A percentile compares a stretch with the other conserved stretches of the same genome.
Evolutionary conservation across 2,797 vertebrate species (phyloP).

Genomic region (Poecilia wingei): DNA sequence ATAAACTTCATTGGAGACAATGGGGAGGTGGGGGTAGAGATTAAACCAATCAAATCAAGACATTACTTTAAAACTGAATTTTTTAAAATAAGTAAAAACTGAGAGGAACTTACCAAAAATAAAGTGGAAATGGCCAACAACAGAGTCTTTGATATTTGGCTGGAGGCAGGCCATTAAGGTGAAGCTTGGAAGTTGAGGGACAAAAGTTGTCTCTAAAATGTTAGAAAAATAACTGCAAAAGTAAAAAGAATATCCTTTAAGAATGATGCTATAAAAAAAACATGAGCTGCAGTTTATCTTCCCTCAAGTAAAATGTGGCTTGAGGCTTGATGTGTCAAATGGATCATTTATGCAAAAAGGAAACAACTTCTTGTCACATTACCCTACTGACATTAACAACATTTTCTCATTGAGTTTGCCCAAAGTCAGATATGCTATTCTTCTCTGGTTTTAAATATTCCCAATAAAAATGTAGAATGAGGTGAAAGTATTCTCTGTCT

Average conservation of each 20-base stretch:
- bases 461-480: background rate
- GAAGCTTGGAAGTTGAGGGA: slow-evolving; percentile 26
- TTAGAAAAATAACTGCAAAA: background rate
- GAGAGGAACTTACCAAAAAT: slow-evolving; percentile 49
- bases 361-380: slow-evolving; percentile 18
- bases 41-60: slow-evolving; percentile 34
- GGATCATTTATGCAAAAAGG: slow-evolving; percentile 4
- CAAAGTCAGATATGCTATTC: background rate
- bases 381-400: background rate
- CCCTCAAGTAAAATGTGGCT: background rate
- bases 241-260: background rate
- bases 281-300: background rate
- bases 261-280: background rate
- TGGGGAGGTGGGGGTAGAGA: slow-evolving; percentile 25
- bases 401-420: background rate
- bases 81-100: slow-evolving; percentile 59
- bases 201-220: slow-evolving; percentile 16
- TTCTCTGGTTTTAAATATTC: background rate
- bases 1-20: slow-evolving; percentile 34
- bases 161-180: slow-evolving; percentile 34
- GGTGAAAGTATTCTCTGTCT: background rate
- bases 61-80: slow-evolving; percentile 63
- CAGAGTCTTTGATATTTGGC: slow-evolving; percentile 33
- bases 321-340: background rate
- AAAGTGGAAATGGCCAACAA: slow-evolving; percentile 37